phyloP scores from a whole-genome alignment of 2,797 vertebrate genomes.

The Oreochromis grahami region DNA sequence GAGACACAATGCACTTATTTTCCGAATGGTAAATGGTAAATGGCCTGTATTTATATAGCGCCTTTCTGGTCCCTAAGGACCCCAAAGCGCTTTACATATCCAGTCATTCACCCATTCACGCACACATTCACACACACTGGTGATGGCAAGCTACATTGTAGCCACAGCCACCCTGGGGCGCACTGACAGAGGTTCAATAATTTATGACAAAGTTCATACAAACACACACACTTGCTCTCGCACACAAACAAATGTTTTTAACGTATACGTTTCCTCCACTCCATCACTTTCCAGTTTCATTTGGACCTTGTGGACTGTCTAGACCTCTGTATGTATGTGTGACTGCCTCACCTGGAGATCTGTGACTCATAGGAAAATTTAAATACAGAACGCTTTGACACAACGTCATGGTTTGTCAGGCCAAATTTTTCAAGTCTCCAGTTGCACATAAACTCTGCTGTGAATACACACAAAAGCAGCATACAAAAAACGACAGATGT shows the following conservation, averaged over 20 bases:
- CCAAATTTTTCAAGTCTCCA: background rate
- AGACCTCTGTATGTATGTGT: background rate
- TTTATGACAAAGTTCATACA: background rate
- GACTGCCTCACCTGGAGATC: slow-evolving; percentile 24
- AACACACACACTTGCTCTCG: background rate
- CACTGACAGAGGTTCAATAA: no score
- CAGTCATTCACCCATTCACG: no score
- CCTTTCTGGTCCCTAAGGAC: no score
- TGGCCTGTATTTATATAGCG: no score
- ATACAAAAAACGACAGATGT: background rate
- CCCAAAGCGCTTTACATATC: no score
- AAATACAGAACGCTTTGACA: background rate
- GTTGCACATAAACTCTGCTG: background rate
- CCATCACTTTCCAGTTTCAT: slow-evolving; percentile 41
- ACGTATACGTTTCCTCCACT: slow-evolving; percentile 26
- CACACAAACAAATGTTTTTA: background rate
- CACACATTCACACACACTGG: no score
- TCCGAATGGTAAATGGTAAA: no score
- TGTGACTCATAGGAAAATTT: slow-evolving; percentile 37
- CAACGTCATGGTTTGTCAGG: background rate
- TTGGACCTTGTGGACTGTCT: slow-evolving; percentile 6
- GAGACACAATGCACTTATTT: background rate
- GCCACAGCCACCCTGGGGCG: no score
- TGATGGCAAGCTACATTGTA: no score
- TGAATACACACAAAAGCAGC: background rate